These are phyloP conservation scores for Drosophila hawaiiensis DNA, from an alignment of 2,888 invertebrate genomes.

Conservation along the genomic window DNA sequence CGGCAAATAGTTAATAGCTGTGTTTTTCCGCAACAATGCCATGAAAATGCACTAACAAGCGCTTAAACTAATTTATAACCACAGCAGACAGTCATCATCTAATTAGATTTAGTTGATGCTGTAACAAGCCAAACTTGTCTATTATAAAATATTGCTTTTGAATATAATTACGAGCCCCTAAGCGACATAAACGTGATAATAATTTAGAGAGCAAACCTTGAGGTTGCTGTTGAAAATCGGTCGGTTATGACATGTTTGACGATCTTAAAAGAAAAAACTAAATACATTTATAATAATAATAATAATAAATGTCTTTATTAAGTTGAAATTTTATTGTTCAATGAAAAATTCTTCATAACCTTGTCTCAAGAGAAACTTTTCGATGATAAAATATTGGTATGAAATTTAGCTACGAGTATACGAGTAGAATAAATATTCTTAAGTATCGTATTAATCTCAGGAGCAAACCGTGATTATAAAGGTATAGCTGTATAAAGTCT, in stretches of 20 bases:
- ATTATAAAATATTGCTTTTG: not conserved
- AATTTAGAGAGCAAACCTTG: not conserved
- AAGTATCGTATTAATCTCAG: not conserved
- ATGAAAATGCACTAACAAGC: conserved; percentile 47
- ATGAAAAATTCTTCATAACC: not conserved
- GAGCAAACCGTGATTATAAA: not conserved
- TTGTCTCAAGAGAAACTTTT: not conserved
- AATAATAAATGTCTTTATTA: not conserved
- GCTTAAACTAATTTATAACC: conserved; percentile 50
- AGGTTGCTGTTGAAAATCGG: not conserved
- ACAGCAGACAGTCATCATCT: conserved; percentile 13
- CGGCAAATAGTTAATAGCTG: conserved; percentile 3
- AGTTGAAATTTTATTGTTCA: not conserved
- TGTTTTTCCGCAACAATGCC: conserved; percentile 26
- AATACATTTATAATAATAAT: not conserved
- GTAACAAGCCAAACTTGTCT: conserved; percentile 1
- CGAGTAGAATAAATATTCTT: no score
- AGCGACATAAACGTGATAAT: not conserved
- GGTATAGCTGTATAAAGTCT: not conserved
- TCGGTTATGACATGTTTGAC: not conserved
- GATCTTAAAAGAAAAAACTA: not conserved
- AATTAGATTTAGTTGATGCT: conserved; percentile 31
- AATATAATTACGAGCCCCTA: not conserved
- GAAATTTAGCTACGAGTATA: not conserved
- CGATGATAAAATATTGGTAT: not conserved